Conservation (phyloP, 2,797 vertebrate genomes). For the Tachyglossus aculeatus region DNA sequence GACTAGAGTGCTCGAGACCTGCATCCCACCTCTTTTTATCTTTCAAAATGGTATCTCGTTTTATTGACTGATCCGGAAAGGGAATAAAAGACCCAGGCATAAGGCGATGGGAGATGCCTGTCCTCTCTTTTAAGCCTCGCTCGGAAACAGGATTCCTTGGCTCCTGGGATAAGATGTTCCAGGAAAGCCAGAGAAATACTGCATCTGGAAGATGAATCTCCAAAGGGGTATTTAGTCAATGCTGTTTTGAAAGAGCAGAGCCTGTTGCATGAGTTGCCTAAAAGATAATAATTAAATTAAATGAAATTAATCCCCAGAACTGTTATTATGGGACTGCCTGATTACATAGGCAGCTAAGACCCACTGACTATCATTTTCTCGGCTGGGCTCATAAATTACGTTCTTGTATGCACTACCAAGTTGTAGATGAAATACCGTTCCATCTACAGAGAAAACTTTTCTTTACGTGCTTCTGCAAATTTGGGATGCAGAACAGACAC, state of each 20-base stretch:
- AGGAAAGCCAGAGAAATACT: constrained; percentile 40
- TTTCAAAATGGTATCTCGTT: no score
- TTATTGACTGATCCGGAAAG: neutral
- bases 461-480: constrained; percentile 57
- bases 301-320: constrained; percentile 53
- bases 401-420: constrained; percentile 49
- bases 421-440: constrained; percentile 30
- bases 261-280: constrained; percentile 55
- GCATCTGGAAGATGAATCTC: constrained; percentile 36
- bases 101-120: neutral
- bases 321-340: constrained; percentile 56
- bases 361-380: constrained; percentile 53
- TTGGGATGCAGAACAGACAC: constrained; percentile 52
- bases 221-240: constrained; percentile 51
- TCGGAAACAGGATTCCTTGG: no score
- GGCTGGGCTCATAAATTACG: constrained; percentile 38
- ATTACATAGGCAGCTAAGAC: constrained; percentile 54
- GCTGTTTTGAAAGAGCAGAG: constrained; percentile 48
- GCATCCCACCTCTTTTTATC: no score
- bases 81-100: neutral
- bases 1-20: no score
- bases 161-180: constrained; percentile 14
- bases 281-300: constrained; percentile 58
- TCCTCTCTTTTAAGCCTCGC: neutral
- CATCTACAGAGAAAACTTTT: constrained; percentile 62